Evolutionary conservation across 2,888 invertebrate genomes (phyloP).

Genomic region (Drosophila affinis): DNA sequence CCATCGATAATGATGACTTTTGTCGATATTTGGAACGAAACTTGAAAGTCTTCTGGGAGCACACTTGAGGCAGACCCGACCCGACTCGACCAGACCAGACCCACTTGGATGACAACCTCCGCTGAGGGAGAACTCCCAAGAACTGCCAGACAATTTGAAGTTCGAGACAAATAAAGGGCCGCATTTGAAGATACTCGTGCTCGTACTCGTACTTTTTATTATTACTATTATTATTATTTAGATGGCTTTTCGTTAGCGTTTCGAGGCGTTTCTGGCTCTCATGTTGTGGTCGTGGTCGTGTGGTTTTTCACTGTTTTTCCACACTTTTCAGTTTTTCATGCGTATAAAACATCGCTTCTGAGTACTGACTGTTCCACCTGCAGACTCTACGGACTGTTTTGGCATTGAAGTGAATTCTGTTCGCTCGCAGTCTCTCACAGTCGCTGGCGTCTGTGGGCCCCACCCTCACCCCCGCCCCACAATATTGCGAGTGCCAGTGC

Average conservation of each 20-base stretch:
- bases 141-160: neutral
- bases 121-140: neutral
- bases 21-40: conserved; percentile 6
- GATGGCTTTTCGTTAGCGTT: conserved; percentile 29
- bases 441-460: neutral
- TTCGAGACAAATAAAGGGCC: conserved; percentile 10
- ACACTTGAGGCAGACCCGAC: neutral
- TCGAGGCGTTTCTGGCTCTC: conserved; percentile 14
- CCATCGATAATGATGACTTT: conserved; percentile 18
- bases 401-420: conserved; percentile 57
- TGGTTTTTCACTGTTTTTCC: conserved; percentile 43
- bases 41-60: neutral
- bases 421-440: conserved; percentile 3
- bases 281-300: conserved; percentile 62
- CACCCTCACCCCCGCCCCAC: neutral
- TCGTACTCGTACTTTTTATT: neutral
- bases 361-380: conserved; percentile 32
- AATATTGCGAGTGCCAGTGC: neutral
- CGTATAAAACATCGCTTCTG: conserved; percentile 13
- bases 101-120: neutral
- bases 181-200: conserved; percentile 29
- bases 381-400: conserved; percentile 19
- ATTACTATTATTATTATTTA: conserved; percentile 14
- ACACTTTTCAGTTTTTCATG: conserved; percentile 43
- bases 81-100: neutral